A percentile compares a stretch with the other conserved stretches of the same genome.
These are phyloP conservation scores for Caenorhabditis sp. DNA, from an alignment of 2,888 invertebrate genomes.

Conservation along the genomic window DNA sequence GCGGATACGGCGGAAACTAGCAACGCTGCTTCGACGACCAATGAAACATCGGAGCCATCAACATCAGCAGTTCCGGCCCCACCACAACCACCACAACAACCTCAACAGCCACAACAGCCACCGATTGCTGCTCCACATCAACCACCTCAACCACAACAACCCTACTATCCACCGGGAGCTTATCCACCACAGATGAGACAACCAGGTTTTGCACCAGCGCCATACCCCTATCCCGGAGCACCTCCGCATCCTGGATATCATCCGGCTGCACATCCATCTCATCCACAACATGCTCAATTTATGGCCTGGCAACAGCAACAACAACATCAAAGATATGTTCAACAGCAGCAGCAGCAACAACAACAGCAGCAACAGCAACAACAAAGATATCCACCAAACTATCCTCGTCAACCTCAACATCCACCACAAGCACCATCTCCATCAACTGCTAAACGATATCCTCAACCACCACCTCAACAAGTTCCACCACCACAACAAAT, in stretches of 20 bases:
- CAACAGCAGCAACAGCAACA: slow-evolving; percentile 23
- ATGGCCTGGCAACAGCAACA: slow-evolving; percentile 27
- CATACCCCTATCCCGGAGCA: slow-evolving; percentile 35
- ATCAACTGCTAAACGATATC: not conserved
- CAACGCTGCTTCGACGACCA: not conserved
- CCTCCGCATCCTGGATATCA: slow-evolving; percentile 28
- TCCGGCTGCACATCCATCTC: slow-evolving; percentile 27
- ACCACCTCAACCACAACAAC: not conserved
- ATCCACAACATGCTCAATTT: slow-evolving; percentile 55
- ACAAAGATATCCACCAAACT: slow-evolving; percentile 10
- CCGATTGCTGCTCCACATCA: not conserved
- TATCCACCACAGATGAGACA: slow-evolving; percentile 8
- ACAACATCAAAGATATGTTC: slow-evolving; percentile 12
- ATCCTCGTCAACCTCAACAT: slow-evolving; percentile 9
- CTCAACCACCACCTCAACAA: not conserved
- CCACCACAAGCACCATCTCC: slow-evolving; percentile 3
- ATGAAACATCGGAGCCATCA: not conserved
- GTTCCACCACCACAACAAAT: slow-evolving; percentile 5
- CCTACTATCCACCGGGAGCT: slow-evolving; percentile 7
- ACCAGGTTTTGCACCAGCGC: slow-evolving; percentile 28
- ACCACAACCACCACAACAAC: slow-evolving; percentile 3
- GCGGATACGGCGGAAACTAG: slow-evolving; percentile 29
- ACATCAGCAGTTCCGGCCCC: not conserved
- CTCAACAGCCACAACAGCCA: slow-evolving; percentile 10
- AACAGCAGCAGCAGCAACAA: slow-evolving; percentile 13